These are phyloP conservation scores for Antheraea mylitta DNA, from an alignment of 1,140 invertebrate species.

Conservation along the genomic window DNA sequence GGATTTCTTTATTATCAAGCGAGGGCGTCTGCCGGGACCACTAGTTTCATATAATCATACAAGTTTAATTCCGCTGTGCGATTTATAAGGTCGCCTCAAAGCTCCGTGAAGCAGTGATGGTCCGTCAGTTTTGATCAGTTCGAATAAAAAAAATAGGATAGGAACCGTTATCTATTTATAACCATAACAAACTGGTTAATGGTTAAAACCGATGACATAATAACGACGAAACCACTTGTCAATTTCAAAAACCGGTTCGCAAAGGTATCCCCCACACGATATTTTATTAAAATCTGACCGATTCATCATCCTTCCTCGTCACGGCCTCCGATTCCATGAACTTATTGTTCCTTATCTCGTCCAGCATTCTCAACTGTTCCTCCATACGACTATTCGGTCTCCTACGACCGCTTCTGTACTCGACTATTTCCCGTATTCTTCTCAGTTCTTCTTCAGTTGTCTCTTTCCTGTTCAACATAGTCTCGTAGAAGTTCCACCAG, in stretches of 20 bases:
- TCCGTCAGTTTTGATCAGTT: too few species aligned
- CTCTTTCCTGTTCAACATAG: constrained; percentile 53
- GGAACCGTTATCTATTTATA: too few species aligned
- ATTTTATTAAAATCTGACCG: constrained; percentile 52
- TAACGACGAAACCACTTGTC: neutral
- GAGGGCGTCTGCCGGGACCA: too few species aligned
- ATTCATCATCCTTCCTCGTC: constrained; percentile 46
- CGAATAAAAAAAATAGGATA: too few species aligned
- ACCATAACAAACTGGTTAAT: neutral
- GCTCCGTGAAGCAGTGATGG: too few species aligned
- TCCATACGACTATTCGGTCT: constrained; percentile 61
- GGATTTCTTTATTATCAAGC: too few species aligned
- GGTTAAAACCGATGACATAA: neutral
- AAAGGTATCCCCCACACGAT: neutral
- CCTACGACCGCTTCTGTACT: constrained; percentile 38
- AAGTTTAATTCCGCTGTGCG: too few species aligned
- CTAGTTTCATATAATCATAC: too few species aligned
- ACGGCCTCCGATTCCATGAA: constrained; percentile 61
- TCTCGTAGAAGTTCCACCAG: constrained; percentile 75
- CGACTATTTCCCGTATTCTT: constrained; percentile 41
- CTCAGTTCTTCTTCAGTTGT: constrained; percentile 46
- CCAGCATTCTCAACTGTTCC: constrained; percentile 61
- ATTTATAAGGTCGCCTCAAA: too few species aligned
- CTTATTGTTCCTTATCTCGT: constrained; percentile 53
- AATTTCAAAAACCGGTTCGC: neutral